phyloP scores from a whole-genome alignment of 2,113 vertebrate genomes.

The Microtus pennsylvanicus region DNA sequence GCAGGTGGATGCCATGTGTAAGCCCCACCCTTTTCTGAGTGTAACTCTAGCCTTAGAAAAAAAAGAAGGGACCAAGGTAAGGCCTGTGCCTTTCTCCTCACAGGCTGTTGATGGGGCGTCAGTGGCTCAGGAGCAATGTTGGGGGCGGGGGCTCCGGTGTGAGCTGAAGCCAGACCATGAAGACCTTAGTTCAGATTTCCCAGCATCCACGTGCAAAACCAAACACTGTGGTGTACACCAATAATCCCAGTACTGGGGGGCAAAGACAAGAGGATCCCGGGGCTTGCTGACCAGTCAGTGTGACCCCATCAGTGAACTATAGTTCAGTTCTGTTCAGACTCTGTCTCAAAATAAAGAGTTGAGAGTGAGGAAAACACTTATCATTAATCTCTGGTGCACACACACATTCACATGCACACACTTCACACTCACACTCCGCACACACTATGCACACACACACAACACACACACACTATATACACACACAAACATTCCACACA shows the following conservation, averaged over 20 bases:
- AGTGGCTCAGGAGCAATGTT: not conserved
- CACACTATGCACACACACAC: too few relatives aligned
- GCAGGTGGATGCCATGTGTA: not conserved
- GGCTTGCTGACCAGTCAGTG: not conserved
- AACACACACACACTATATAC: not conserved
- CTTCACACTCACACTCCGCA: not conserved
- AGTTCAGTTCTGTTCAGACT: not conserved
- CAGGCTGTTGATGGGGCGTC: not conserved
- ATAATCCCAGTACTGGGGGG: not conserved
- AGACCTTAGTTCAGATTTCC: not conserved
- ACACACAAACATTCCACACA: too few relatives aligned
- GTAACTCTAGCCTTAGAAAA: too few relatives aligned
- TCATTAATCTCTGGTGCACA: not conserved
- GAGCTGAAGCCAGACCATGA: not conserved
- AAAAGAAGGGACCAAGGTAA: not conserved
- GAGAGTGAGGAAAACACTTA: not conserved
- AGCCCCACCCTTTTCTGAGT: not conserved
- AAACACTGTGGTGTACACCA: not conserved
- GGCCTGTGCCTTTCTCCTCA: not conserved
- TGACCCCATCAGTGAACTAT: not conserved
- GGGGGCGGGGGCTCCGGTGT: not conserved
- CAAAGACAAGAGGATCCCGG: not conserved
- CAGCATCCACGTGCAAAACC: too few relatives aligned
- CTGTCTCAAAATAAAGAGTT: not conserved
- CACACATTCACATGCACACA: not conserved